Percentiles rank a stretch among this genome's conserved stretches.
Evolutionary conservation across 2,113 vertebrate species (phyloP).

Genomic region (Bettongia penicillata): DNA sequence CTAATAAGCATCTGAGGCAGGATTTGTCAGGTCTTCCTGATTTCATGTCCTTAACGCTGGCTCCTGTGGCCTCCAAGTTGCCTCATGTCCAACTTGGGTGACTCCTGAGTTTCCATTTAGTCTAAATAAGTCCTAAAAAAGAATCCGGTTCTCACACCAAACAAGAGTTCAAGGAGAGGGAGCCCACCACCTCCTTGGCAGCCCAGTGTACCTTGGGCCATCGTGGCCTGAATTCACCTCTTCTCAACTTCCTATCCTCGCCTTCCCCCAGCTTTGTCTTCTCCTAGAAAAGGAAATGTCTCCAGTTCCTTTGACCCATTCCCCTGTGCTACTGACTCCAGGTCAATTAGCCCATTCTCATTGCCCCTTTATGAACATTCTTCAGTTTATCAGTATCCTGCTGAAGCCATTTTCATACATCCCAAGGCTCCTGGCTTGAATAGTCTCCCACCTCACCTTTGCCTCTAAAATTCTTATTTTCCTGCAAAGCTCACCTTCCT

Average conservation of each 20-base stretch:
- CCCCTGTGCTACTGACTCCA: not conserved
- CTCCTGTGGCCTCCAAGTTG: not conserved
- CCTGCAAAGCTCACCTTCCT: not conserved
- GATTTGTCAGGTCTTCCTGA: not conserved
- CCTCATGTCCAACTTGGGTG: not conserved
- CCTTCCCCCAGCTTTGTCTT: not conserved
- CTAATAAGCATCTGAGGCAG: not conserved
- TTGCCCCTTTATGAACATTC: not conserved
- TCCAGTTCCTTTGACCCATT: not conserved
- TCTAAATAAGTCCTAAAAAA: not conserved
- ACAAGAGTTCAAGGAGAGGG: not conserved
- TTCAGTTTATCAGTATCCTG: not conserved
- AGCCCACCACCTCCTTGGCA: not conserved
- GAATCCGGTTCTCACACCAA: not conserved
- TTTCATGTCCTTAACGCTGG: not conserved
- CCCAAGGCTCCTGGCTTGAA: not conserved
- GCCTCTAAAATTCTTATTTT: not conserved
- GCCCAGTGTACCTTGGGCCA: not conserved
- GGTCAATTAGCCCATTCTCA: not conserved
- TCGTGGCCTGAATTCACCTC: not conserved
- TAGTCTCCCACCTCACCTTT: not conserved
- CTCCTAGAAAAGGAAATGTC: not conserved
- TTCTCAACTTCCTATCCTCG: not conserved
- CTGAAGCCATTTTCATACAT: not conserved
- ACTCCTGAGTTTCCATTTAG: not conserved